Evolutionary conservation across 2,888 invertebrate species (phyloP).

Genomic region (Eupithecia abbreviata): DNA sequence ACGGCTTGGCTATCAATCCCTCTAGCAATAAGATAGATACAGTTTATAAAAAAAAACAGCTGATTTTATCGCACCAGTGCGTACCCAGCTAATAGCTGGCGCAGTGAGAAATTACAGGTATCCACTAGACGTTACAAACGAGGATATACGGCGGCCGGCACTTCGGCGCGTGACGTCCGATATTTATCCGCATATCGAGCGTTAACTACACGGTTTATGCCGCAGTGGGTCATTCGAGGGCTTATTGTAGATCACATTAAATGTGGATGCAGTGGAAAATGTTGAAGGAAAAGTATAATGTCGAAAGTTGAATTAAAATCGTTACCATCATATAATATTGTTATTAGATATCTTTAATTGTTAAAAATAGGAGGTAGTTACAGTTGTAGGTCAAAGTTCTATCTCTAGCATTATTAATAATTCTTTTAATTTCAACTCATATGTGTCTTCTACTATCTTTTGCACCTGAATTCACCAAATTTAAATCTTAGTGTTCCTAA

Average conservation of each 20-base stretch:
- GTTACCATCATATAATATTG: too few species aligned
- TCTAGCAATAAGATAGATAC: not conserved
- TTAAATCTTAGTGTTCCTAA: not conserved
- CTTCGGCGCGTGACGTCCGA: constrained; percentile 34
- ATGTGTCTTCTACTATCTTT: not conserved
- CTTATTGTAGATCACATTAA: constrained; percentile 12
- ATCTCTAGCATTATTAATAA: too few species aligned
- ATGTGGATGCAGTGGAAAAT: constrained; percentile 9
- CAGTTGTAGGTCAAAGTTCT: not conserved
- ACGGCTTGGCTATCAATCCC: not conserved
- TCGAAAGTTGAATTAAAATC: not conserved
- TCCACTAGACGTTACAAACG: constrained; percentile 51
- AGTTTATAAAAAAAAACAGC: not conserved
- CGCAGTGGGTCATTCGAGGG: constrained; percentile 4
- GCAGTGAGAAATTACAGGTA: constrained; percentile 50
- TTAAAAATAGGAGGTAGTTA: not conserved
- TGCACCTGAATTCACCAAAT: not conserved
- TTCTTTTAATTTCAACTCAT: not conserved
- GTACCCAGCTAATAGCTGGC: constrained; percentile 39
- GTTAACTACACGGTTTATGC: constrained; percentile 34
- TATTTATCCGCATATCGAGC: constrained; percentile 37
- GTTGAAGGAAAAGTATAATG: not conserved
- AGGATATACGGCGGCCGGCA: constrained; percentile 44
- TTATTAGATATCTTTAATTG: too few species aligned
- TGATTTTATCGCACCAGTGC: not conserved